These are phyloP conservation scores for Caenorhabditis sinica DNA, from an alignment of 2,888 invertebrate species.

Conservation along the genomic window DNA sequence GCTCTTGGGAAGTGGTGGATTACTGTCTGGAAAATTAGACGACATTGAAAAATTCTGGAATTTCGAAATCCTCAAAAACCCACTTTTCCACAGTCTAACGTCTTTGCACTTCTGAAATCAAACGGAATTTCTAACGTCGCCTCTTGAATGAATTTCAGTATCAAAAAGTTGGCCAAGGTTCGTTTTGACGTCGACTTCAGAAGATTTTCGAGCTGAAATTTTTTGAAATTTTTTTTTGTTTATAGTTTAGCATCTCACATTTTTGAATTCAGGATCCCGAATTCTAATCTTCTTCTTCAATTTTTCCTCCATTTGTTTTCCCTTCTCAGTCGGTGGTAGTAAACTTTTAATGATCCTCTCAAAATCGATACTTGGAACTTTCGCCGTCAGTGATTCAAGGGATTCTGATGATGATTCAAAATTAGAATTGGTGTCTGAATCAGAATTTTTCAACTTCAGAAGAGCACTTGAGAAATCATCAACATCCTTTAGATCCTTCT, in stretches of 20 bases:
- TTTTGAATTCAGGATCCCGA: background rate
- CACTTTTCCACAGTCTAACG: background rate
- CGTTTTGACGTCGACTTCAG: background rate
- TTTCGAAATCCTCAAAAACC: background rate
- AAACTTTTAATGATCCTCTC: background rate
- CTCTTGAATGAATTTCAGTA: background rate
- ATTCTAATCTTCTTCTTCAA: background rate
- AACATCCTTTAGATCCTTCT: background rate
- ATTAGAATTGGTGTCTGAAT: background rate
- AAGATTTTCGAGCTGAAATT: background rate
- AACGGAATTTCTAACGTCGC: background rate
- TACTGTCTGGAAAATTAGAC: background rate
- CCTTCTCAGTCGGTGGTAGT: background rate
- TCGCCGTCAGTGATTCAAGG: background rate
- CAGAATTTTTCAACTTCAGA: background rate
- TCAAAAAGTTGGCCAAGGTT: slow-evolving; percentile 1
- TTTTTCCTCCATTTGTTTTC: background rate
- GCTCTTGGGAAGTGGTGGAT: background rate
- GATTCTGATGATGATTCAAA: background rate
- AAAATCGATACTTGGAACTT: slow-evolving; percentile 2
- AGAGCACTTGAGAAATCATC: background rate
- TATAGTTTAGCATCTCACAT: background rate
- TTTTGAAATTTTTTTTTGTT: background rate
- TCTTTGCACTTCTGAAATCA: background rate
- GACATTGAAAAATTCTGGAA: background rate